phyloP scores from a whole-genome alignment of 35 echinoderm and acorn worm species.

The Patiria miniata region DNA sequence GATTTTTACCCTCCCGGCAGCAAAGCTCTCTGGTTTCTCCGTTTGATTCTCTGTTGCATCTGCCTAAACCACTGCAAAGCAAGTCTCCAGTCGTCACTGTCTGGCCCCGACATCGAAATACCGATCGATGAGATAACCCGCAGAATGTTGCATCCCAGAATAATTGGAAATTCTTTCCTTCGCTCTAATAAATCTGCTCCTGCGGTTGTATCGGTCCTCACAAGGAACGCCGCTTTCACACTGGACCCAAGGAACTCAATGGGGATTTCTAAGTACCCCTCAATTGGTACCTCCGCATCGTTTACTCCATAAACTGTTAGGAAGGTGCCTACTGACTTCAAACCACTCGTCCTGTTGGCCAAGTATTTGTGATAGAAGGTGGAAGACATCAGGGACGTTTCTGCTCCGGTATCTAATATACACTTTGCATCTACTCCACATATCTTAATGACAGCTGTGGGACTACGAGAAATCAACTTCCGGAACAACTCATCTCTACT shows the following conservation, averaged over 20 bases:
- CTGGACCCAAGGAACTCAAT: not conserved
- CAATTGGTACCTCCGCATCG: slow-evolving; percentile 18
- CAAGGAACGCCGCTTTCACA: not conserved
- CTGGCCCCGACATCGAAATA: not conserved
- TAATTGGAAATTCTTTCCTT: not conserved
- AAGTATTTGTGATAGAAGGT: slow-evolving; percentile 41
- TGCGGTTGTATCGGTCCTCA: not conserved
- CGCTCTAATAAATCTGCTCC: not conserved
- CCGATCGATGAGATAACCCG: not conserved
- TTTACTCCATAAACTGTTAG: slow-evolving; percentile 45
- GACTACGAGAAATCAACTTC: slow-evolving; percentile 36
- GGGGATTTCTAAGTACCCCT: slow-evolving; percentile 53
- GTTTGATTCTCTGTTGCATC: slow-evolving; percentile 6
- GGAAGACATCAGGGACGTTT: slow-evolving; percentile 50
- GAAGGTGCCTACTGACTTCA: not conserved
- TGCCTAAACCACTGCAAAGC: slow-evolving; percentile 13
- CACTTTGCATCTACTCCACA: slow-evolving; percentile 41
- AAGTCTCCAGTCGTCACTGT: not conserved
- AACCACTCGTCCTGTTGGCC: not conserved
- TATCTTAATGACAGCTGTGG: slow-evolving; percentile 33
- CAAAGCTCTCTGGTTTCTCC: not conserved
- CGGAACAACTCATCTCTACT: not conserved
- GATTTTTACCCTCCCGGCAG: no score
- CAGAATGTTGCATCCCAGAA: slow-evolving; percentile 38
- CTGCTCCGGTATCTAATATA: slow-evolving; percentile 64